These are phyloP conservation scores for Camelus bactrianus DNA, from an alignment of 2,113 vertebrate species.

Conservation along the genomic window DNA sequence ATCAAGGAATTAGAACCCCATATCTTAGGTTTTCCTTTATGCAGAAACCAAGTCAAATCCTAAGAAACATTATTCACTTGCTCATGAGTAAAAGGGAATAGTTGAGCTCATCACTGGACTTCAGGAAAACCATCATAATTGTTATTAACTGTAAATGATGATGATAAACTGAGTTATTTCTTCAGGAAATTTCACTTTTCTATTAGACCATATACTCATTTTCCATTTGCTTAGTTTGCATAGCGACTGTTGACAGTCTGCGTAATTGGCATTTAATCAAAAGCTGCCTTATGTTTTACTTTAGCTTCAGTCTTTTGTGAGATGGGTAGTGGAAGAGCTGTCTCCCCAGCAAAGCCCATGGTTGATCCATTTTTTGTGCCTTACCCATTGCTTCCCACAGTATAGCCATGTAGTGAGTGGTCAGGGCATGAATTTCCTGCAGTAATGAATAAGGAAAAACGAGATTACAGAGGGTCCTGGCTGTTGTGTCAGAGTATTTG, in stretches of 20 bases:
- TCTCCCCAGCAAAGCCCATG: neutral
- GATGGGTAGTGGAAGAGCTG: neutral
- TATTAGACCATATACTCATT: neutral
- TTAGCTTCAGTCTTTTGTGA: neutral
- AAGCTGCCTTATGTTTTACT: neutral
- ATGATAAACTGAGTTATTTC: neutral
- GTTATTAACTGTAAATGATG: conserved; percentile 16
- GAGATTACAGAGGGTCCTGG: neutral
- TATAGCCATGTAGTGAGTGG: neutral
- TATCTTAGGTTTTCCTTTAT: neutral
- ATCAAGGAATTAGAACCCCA: neutral
- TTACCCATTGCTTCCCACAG: neutral
- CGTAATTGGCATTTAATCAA: conserved; percentile 21
- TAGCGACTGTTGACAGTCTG: neutral
- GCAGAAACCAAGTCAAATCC: conserved; percentile 6
- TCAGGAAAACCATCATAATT: neutral
- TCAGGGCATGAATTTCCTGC: neutral
- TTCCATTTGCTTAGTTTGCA: conserved; percentile 33
- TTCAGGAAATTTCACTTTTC: neutral
- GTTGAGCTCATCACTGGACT: neutral
- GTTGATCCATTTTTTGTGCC: neutral
- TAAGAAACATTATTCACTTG: neutral
- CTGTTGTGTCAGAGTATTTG: neutral
- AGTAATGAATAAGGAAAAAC: neutral
- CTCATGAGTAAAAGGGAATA: neutral